Percentiles rank a stretch among this genome's conserved stretches.
Conservation (phyloP, 2,888 invertebrate genomes). For the Ctena decussata region DNA sequence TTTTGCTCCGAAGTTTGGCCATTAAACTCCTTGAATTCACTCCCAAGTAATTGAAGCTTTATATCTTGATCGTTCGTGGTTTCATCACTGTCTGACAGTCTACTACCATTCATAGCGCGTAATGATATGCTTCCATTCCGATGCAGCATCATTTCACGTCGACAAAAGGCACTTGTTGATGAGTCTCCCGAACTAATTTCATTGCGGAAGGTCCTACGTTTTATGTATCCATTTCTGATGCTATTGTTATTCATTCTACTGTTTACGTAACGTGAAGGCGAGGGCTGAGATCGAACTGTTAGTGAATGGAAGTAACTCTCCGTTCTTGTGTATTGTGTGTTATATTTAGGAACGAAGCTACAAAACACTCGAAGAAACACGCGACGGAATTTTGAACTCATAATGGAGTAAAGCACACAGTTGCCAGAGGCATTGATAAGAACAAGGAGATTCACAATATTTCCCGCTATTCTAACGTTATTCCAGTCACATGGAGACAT, state of each 20-base stretch:
- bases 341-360: conserved; percentile 30
- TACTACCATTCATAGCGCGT: not conserved
- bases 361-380: conserved; percentile 87
- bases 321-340: conserved; percentile 19
- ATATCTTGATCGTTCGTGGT: not conserved
- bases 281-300: conserved; percentile 3
- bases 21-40: not conserved
- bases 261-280: not conserved
- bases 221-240: not conserved
- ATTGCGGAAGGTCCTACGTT: not conserved
- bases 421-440: conserved; percentile 92
- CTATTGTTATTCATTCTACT: not conserved
- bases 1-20: not conserved
- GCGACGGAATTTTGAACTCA: conserved; percentile 92
- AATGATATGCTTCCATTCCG: not conserved
- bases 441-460: conserved; percentile 91
- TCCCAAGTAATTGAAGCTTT: not conserved
- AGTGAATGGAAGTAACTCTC: conserved; percentile 32
- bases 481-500: conserved; percentile 52
- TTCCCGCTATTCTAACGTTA: conserved; percentile 88
- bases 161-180: conserved; percentile 1
- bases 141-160: not conserved
- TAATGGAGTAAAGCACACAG: conserved; percentile 92
- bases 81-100: not conserved
- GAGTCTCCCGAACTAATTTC: not conserved